A percentile compares a stretch with the other conserved stretches of the same genome.
Conservation (phyloP, 2,113 vertebrate genomes). For the Elachura formosa region DNA sequence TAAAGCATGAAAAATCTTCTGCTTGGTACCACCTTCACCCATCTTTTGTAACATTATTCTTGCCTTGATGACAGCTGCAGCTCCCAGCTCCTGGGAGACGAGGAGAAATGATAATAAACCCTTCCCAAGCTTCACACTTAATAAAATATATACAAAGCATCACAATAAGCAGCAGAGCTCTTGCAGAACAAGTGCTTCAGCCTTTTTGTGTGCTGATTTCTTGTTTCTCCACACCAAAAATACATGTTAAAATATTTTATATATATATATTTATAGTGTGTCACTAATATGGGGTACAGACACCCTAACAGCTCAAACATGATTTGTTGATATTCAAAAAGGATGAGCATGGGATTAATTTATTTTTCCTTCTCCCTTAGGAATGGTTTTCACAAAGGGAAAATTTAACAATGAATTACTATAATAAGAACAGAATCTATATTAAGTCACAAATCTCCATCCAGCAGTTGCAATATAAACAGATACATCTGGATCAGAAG, state of each 20-base stretch:
- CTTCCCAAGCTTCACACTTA: background rate
- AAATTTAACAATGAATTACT: background rate
- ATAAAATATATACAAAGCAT: background rate
- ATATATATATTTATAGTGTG: background rate
- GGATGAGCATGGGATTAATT: background rate
- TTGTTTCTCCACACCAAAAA: background rate
- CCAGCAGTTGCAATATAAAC: background rate
- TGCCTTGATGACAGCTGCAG: background rate
- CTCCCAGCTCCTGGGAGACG: background rate
- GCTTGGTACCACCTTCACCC: background rate
- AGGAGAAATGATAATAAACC: background rate
- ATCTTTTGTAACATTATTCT: background rate
- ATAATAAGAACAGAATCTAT: background rate
- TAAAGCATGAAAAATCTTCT: background rate
- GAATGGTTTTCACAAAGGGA: background rate
- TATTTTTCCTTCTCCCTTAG: background rate
- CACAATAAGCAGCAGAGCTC: background rate
- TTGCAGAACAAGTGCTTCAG: background rate
- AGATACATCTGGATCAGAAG: background rate
- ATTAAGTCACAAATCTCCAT: background rate
- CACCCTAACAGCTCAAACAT: background rate
- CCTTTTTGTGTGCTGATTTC: background rate
- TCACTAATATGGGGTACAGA: background rate
- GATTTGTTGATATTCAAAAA: background rate
- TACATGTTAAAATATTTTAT: background rate